Conservation (phyloP, 2,113 vertebrate genomes). For the Perca fluviatilis region DNA sequence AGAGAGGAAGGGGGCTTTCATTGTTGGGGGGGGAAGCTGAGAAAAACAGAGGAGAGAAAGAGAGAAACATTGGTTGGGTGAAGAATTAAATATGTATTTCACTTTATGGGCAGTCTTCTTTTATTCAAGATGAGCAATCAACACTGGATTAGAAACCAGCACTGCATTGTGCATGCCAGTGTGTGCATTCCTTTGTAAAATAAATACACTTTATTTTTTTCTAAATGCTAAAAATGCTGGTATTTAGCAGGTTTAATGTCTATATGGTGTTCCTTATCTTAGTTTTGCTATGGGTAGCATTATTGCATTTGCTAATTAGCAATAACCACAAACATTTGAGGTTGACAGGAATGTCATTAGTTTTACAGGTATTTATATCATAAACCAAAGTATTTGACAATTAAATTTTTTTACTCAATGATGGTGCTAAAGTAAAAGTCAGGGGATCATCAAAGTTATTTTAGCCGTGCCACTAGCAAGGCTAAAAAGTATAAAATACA, state of each 20-base stretch:
- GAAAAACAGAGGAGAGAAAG: neutral
- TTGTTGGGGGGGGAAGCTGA: neutral
- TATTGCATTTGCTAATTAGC: too few species aligned
- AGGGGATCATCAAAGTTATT: neutral
- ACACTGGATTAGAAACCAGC: neutral
- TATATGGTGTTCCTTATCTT: neutral
- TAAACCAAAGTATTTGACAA: neutral
- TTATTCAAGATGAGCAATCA: neutral
- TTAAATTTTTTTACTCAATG: too few species aligned
- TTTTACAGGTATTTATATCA: neutral
- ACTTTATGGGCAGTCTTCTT: neutral
- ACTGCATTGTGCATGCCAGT: neutral
- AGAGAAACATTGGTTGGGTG: neutral
- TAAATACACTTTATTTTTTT: too few species aligned
- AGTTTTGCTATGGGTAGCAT: neutral
- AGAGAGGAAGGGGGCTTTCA: neutral
- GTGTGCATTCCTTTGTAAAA: neutral
- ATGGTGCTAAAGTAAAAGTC: neutral
- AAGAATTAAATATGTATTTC: neutral
- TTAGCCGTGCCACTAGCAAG: neutral
- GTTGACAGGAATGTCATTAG: neutral
- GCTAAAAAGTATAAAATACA: neutral
- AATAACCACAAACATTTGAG: too few species aligned
- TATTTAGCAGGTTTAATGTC: neutral
- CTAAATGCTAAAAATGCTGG: neutral